phyloP scores from a whole-genome alignment of 2,797 vertebrate genomes.

The Pseudopleuronectes americanus region DNA sequence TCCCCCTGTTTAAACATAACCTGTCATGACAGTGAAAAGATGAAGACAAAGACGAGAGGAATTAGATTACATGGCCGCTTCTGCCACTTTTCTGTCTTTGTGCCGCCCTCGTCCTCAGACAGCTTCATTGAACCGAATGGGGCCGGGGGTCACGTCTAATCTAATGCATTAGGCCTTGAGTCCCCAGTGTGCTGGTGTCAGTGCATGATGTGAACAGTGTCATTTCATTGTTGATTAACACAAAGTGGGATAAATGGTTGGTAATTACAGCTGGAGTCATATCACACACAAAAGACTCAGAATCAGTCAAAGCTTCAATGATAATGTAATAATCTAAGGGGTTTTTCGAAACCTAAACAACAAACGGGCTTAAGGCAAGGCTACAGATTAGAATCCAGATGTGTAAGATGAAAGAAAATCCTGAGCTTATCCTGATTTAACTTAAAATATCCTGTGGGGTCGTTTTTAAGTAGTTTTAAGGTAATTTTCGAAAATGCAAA shows the following conservation, averaged over 20 bases:
- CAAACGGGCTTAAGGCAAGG: too few species aligned
- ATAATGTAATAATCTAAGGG: too few species aligned
- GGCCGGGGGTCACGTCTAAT: constrained; percentile 47
- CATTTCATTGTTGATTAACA: constrained; percentile 41
- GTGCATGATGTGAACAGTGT: constrained; percentile 25
- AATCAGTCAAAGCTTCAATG: not conserved
- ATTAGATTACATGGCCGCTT: constrained; percentile 65
- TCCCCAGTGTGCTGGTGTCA: constrained; percentile 2
- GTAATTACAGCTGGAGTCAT: constrained; percentile 34
- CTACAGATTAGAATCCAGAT: too few species aligned
- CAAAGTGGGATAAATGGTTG: constrained; percentile 56
- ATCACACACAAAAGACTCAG: not conserved
- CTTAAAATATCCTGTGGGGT: too few species aligned
- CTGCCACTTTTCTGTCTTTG: constrained; percentile 37
- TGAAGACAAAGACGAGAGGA: constrained; percentile 65
- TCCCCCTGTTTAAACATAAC: constrained; percentile 35
- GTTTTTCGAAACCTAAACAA: too few species aligned
- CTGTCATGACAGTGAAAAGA: constrained; percentile 52
- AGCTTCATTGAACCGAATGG: constrained; percentile 52
- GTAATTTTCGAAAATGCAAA: too few species aligned
- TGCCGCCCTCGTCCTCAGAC: constrained; percentile 35
- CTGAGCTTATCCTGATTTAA: too few species aligned
- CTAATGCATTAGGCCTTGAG: constrained; percentile 13
- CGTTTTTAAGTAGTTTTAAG: too few species aligned
- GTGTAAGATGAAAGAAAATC: too few species aligned